Evolutionary conservation across 1,140 invertebrate species (phyloP).

Genomic region (Psix sp.): DNA sequence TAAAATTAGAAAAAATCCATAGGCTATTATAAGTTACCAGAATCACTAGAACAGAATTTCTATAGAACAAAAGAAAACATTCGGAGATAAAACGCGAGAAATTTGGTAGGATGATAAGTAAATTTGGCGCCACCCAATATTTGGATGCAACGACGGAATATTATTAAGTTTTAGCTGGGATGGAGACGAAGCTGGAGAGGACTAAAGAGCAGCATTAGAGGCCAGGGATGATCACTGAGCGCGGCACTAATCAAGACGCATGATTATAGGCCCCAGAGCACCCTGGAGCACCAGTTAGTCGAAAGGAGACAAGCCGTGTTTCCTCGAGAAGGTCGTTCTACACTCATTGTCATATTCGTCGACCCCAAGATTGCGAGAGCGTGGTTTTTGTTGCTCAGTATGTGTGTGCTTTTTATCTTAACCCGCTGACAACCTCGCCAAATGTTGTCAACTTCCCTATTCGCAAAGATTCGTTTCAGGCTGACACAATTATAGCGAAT

Average conservation of each 20-base stretch:
- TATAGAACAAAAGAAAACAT: not conserved
- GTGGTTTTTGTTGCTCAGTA: slow-evolving; percentile 63
- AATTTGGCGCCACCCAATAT: slow-evolving; percentile 53
- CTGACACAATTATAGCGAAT: slow-evolving; percentile 10
- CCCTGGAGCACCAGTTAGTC: slow-evolving; percentile 63
- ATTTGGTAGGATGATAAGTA: slow-evolving; percentile 25
- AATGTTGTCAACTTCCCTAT: slow-evolving; percentile 29
- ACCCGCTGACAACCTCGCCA: slow-evolving; percentile 34
- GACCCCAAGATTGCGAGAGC: slow-evolving; percentile 64
- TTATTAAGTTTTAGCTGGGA: slow-evolving; percentile 69
- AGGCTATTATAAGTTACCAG: too few species aligned
- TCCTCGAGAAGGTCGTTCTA: slow-evolving; percentile 56
- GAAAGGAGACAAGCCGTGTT: slow-evolving; percentile 59
- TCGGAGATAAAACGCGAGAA: not conserved
- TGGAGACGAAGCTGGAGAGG: slow-evolving; percentile 67
- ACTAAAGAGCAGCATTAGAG: slow-evolving; percentile 73
- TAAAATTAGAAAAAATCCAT: too few species aligned
- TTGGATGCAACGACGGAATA: slow-evolving; percentile 58
- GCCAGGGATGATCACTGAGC: slow-evolving; percentile 75
- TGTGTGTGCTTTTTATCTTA: slow-evolving; percentile 41
- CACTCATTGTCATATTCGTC: slow-evolving; percentile 64
- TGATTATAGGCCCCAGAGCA: slow-evolving; percentile 75
- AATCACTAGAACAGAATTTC: not conserved
- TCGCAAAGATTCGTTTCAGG: not conserved
- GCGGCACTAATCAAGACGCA: slow-evolving; percentile 76